These are phyloP conservation scores for Limanda limanda DNA, from an alignment of 2,113 vertebrate species.

Conservation along the genomic window DNA sequence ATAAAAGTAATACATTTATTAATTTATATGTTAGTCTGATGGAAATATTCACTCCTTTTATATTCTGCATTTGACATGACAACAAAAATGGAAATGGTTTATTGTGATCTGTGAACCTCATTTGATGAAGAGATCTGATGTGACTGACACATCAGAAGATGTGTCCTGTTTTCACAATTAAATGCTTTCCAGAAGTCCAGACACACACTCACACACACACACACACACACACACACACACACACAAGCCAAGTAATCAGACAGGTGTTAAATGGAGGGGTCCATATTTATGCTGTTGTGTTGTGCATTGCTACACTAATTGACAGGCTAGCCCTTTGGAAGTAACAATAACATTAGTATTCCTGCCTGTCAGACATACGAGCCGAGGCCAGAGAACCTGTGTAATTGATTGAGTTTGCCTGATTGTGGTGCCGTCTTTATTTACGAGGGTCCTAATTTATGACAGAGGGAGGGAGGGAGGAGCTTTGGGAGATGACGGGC, in stretches of 20 bases:
- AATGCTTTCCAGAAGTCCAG: slow-evolving; percentile 27
- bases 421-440: slow-evolving; percentile 96
- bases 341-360: slow-evolving; percentile 88
- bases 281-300: slow-evolving; percentile 77
- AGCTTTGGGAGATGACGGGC: slow-evolving; percentile 88
- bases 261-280: slow-evolving; percentile 78
- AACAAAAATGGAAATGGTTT: slow-evolving; percentile 17
- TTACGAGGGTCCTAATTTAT: slow-evolving; percentile 99
- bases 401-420: slow-evolving; percentile 96
- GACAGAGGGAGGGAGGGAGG: slow-evolving; percentile 88
- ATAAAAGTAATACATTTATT: background rate
- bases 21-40: background rate
- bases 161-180: slow-evolving; percentile 25
- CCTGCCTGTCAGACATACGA: slow-evolving; percentile 83
- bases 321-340: slow-evolving; percentile 86
- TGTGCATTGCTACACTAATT: slow-evolving; percentile 75
- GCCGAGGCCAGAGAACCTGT: slow-evolving; percentile 84
- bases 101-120: slow-evolving; percentile 30
- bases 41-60: slow-evolving; percentile 2
- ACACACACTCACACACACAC: slow-evolving; percentile 17
- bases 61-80: slow-evolving; percentile 18
- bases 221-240: slow-evolving; percentile 18
- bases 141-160: slow-evolving; percentile 25
- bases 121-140: slow-evolving; percentile 31
- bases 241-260: slow-evolving; percentile 62